phyloP scores from a whole-genome alignment of 2,888 invertebrate species.

The Drosophila basisetae region DNA sequence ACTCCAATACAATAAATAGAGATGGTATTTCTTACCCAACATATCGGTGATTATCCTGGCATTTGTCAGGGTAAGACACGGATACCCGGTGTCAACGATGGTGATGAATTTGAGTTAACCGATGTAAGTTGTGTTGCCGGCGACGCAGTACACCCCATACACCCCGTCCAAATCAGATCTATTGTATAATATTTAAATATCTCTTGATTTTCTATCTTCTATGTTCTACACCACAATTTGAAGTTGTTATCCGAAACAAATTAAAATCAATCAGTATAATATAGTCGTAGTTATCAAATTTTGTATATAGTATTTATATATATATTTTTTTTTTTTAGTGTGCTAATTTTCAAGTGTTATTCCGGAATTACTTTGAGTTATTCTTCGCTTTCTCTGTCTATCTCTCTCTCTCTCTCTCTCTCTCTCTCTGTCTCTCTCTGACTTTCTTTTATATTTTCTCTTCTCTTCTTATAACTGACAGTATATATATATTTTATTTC shows the following conservation, averaged over 20 bases:
- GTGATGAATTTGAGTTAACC: conserved; percentile 93
- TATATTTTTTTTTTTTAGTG: conserved; percentile 62
- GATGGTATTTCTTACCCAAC: conserved; percentile 92
- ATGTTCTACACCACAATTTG: conserved; percentile 55
- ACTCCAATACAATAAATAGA: conserved; percentile 87
- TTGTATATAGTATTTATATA: conserved; percentile 81
- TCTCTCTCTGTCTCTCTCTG: conserved; percentile 47
- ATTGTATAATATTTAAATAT: conserved; percentile 63
- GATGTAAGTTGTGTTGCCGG: conserved; percentile 90
- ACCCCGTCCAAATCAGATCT: conserved; percentile 36
- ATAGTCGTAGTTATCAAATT: conserved; percentile 58
- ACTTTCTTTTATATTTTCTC: conserved; percentile 53
- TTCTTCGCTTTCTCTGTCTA: conserved; percentile 46
- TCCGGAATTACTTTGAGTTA: conserved; percentile 83
- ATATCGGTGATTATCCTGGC: conserved; percentile 94
- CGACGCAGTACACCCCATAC: conserved; percentile 33
- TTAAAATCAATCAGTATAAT: conserved; percentile 22
- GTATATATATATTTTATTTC: conserved; percentile 55
- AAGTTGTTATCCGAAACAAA: conserved; percentile 53
- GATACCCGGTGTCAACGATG: conserved; percentile 98
- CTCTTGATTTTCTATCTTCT: conserved; percentile 48
- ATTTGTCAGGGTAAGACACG: conserved; percentile 97
- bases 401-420: conserved; percentile 40
- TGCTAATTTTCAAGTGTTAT: conserved; percentile 83
- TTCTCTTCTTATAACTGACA: conserved; percentile 46